phyloP scores from a whole-genome alignment of 2,797 vertebrate species.

The Sarcophilus harrisii region DNA sequence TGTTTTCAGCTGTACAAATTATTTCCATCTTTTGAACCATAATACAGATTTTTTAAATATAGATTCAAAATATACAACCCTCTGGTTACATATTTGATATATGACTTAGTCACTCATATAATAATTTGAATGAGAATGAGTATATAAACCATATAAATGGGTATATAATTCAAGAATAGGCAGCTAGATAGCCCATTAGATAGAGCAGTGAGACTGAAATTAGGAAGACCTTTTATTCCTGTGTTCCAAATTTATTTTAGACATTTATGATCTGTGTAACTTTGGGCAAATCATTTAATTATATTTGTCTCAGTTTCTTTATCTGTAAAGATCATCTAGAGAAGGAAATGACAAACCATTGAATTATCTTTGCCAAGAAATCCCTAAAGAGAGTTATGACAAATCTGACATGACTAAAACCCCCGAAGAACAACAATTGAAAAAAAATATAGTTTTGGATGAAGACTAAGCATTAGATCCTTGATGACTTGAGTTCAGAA shows the following conservation, averaged over 20 bases:
- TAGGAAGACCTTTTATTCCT: not conserved
- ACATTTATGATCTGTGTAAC: not conserved
- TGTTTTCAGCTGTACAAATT: not conserved
- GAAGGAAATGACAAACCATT: not conserved
- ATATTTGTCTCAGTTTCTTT: not conserved
- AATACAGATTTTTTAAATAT: not conserved
- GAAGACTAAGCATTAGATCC: not conserved
- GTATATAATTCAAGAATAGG: not conserved
- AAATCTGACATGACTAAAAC: not conserved
- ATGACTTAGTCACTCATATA: not conserved
- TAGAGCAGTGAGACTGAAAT: not conserved
- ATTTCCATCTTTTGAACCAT: not conserved
- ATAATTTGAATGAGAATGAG: not conserved
- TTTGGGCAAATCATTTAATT: not conserved
- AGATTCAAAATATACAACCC: not conserved
- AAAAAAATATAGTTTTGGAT: not conserved
- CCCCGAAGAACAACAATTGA: not conserved
- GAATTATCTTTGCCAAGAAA: not conserved
- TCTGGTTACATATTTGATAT: no score
- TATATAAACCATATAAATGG: not conserved
- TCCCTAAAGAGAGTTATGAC: not conserved
- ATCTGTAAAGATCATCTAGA: not conserved
- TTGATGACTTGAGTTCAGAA: not conserved
- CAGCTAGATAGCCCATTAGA: not conserved
- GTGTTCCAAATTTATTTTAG: not conserved